Base-by-base conservation (phyloP, 2,797 vertebrate species). In the Bovichtus diacanthus region DNA sequence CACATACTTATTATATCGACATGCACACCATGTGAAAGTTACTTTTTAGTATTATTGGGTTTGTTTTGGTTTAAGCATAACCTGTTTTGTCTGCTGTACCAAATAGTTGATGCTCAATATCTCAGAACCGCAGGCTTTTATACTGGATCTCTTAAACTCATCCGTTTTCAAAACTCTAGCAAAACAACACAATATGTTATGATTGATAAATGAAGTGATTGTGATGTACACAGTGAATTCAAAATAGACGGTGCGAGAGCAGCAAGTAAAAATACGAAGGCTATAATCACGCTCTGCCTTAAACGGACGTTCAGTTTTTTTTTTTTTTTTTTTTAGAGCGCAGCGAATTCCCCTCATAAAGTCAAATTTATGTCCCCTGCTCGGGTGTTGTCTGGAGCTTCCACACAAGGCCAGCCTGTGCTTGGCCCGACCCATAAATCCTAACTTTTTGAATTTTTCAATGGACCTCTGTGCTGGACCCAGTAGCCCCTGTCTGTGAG, bases 381-480 rank as follows among this genome's bases (percentile, higher is more conserved):
- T 74, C 58, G 16, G 64, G 39, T 81, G 81, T 78, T 87, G 83
- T 88, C 88, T 92, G 86, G 85, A 84, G 61, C 71, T 90, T 62
- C 36, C 41, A 44, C 87, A 94, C 88, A 94, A 94, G 80, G 91
- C 90, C 80, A 43, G 76, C 60, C 84, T 94, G 92, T 94, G 88
- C 80, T 81, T 19, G 38, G 59, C 63, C 72, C 3, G 5, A 64
- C 80, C 81, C 81, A 83, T 94, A 94, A 95, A 95, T 90, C 73
- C 66, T 25, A 49, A 63, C 31, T 63, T 75, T n/a, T 78, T 82
- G 64, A 91, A 85, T 88, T 74, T 78, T 72, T 93, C 88, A 95
- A 94, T 92, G 84, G 89, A 79, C 87, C 83, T 88, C 87, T 94
- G 93, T 95, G 74, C 78, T 67, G 79, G 70, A 79, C 65, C 21